Evolutionary conservation across 2,797 vertebrate genomes (phyloP).

Genomic region (Chloroceryle inda): DNA sequence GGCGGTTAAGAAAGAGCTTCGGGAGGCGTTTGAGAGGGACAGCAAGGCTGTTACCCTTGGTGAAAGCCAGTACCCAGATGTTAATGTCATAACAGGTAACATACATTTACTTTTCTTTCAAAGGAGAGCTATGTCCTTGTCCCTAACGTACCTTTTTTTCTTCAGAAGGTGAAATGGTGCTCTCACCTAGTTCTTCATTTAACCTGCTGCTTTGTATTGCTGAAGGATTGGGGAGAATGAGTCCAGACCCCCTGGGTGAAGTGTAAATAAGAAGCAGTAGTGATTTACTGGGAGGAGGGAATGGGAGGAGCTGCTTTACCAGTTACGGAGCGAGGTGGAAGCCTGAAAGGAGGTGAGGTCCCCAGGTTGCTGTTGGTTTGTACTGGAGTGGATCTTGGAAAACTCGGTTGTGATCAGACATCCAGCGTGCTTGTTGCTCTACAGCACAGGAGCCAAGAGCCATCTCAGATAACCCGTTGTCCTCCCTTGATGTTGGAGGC

Average conservation of each 20-base stretch:
- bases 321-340: background rate
- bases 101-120: background rate
- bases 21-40: constrained; percentile 95
- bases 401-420: background rate
- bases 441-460: rapidly evolving
- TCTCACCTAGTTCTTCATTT: background rate
- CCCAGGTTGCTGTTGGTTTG: background rate
- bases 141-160: background rate
- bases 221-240: background rate
- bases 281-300: background rate
- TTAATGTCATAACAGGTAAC: constrained; percentile 99
- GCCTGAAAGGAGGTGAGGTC: background rate
- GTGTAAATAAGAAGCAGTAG: background rate
- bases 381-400: background rate
- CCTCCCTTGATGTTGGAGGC: background rate
- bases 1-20: constrained; percentile 97
- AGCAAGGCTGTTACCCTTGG: constrained; percentile 89
- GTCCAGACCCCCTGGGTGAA: background rate
- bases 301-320: background rate
- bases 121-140: background rate
- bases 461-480: rapidly evolving
- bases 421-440: background rate
- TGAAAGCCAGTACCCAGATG: constrained; percentile 94
- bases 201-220: background rate
- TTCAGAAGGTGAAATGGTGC: background rate